Conservation (phyloP, 2,888 invertebrate genomes). For the Neocrepidodera transversa region DNA sequence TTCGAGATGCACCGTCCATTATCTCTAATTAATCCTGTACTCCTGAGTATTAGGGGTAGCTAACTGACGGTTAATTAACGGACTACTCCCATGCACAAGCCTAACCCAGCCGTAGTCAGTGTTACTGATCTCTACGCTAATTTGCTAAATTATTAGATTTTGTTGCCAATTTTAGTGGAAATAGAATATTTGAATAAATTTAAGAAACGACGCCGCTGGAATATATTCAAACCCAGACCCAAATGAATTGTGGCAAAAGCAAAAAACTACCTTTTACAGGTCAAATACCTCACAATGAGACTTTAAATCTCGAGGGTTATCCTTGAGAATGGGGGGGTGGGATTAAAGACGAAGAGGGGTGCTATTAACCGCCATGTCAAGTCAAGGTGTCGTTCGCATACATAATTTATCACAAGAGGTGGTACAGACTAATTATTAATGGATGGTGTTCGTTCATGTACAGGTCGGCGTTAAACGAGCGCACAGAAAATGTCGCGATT, state of each 20-base stretch:
- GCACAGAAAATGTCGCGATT: constrained; percentile 39
- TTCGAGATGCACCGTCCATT: constrained; percentile 46
- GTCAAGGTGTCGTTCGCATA: constrained; percentile 54
- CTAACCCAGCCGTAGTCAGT: background rate
- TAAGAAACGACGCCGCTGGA: no score
- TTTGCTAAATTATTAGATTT: constrained; percentile 54
- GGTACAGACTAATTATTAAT: constrained; percentile 51
- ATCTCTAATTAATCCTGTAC: constrained; percentile 54
- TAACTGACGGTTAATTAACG: constrained; percentile 55
- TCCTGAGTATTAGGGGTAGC: constrained; percentile 48
- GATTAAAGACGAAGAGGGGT: no score
- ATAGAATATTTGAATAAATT: no score
- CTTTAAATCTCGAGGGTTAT: no score
- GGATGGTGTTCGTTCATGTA: constrained; percentile 44
- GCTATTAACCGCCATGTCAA: constrained; percentile 54
- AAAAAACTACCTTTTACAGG: no score
- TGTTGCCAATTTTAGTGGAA: constrained; percentile 43
- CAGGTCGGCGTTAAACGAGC: constrained; percentile 46
- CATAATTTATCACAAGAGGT: constrained; percentile 53
- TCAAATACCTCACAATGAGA: no score
- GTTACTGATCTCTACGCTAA: constrained; percentile 43
- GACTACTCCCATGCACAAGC: constrained; percentile 47
- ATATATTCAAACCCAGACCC: no score
- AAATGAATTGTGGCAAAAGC: no score
- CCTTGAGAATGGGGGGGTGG: constrained; percentile 45